Conservation (phyloP, 2,888 invertebrate genomes). For the Congeria kusceri region DNA sequence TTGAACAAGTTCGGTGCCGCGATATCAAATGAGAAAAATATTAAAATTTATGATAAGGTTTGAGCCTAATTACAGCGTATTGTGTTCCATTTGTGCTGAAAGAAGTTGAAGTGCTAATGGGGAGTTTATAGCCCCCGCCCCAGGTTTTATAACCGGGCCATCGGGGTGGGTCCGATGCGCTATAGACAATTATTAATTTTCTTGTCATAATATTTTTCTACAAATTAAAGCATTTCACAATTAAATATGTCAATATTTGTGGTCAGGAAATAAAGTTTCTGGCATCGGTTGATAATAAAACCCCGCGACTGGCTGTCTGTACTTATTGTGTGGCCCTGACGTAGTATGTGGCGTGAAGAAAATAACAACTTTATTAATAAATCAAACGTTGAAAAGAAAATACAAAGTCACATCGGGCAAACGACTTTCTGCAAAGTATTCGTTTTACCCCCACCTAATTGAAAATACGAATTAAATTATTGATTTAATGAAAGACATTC, state of each 20-base stretch:
- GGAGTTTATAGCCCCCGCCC: constrained; percentile 8
- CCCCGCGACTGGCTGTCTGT: too few species aligned
- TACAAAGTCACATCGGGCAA: too few species aligned
- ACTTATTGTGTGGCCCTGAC: too few species aligned
- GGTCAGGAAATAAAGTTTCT: not conserved
- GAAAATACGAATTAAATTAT: too few species aligned
- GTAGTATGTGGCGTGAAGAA: too few species aligned
- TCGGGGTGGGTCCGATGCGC: not conserved
- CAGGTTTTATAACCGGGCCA: not conserved
- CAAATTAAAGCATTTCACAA: constrained; percentile 2
- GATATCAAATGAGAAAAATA: constrained; percentile 18
- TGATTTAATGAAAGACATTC: too few species aligned
- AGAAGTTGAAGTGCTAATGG: constrained; percentile 14
- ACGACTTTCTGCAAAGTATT: too few species aligned
- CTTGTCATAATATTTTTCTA: constrained; percentile 13
- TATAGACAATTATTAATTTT: not conserved
- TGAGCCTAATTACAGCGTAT: constrained; percentile 29
- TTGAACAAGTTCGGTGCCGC: constrained; percentile 22
- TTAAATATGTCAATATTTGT: constrained; percentile 4
- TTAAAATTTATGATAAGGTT: constrained; percentile 26
- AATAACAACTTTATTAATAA: too few species aligned
- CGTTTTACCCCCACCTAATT: too few species aligned
- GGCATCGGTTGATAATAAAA: too few species aligned
- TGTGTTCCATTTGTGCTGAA: not conserved
- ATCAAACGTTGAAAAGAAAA: too few species aligned